These are phyloP conservation scores for Phacellophora camtschatica DNA, from an alignment of 30 jellyfish, hydroid and myxozoan species.

Conservation along the genomic window DNA sequence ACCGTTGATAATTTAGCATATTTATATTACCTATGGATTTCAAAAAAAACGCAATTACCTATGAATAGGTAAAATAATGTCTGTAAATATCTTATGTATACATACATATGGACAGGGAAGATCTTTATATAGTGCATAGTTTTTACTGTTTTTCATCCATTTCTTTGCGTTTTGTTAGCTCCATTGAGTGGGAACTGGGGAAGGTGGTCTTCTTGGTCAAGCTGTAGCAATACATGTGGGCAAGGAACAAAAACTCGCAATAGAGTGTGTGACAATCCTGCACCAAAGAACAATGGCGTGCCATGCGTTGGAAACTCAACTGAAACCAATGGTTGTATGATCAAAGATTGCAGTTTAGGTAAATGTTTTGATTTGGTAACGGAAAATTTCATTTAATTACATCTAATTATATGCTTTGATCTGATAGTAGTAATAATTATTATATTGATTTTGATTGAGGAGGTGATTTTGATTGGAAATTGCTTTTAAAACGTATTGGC, in stretches of 20 bases:
- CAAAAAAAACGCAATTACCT: no score
- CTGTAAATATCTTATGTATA: no score
- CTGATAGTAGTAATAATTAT: no score
- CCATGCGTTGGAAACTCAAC: conserved; percentile 33
- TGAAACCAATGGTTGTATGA: conserved; percentile 18
- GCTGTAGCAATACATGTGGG: conserved; percentile 49
- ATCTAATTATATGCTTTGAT: no score
- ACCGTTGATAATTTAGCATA: no score
- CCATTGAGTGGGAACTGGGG: conserved; percentile 88
- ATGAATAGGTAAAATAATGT: no score
- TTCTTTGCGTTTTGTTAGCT: neutral
- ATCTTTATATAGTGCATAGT: neutral
- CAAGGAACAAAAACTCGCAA: conserved; percentile 41
- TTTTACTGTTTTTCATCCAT: neutral
- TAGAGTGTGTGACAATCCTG: conserved; percentile 56
- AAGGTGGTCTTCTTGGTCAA: conserved; percentile 66
- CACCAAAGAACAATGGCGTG: conserved; percentile 55
- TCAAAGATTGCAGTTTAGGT: conserved; percentile 76
- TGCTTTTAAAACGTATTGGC: no score
- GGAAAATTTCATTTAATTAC: no score
- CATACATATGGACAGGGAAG: neutral
- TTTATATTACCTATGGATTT: no score
- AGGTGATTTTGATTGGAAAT: no score
- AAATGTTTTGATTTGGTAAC: no score
- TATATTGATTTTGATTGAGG: no score